Evolutionary conservation across 1,140 invertebrate species (phyloP), one percentile per base, ranked within the genome.

Genomic region (Coboldia fuscipes): DNA sequence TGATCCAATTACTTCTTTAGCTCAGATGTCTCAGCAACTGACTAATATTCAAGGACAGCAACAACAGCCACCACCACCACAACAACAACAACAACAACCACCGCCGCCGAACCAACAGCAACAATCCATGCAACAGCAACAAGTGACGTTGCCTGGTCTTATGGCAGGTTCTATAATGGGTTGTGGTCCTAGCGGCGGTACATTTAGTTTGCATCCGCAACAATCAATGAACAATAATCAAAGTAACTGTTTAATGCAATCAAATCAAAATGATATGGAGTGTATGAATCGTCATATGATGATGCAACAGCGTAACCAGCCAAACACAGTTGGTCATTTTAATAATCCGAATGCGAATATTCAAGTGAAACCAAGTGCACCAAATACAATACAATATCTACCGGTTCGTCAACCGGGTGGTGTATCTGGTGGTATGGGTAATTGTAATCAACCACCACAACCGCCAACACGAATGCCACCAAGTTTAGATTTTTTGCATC

Each of bases 351-450:
- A 79, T 27, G 75, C 81, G 2, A 88, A 82, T 53, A 76, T 88
- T 27, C 81, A 86, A 60, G 89, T 96, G 17, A 94, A 94, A 61
- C 79, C 89, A 2, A 92, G 80, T 58, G 89, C 89, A 2, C 90
- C 90, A 0, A 96, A 96, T 55, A 96, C 90, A 10, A 96, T 97
- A 47, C 90, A 96, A 60, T 97, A 97, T 64, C 70, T 96, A 49
- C 90, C 90, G 17, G 84, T 86, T 23, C 67, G 84, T 57, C 75
- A 82, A 9, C 82, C 83, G 46, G 65, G n/a, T n/a, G n/a, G n/a
- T n/a, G n/a, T n/a, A n/a, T n/a, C n/a, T n/a, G n/a, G n/a, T n/a
- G n/a, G n/a, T n/a, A 75, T 41, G 59, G 62, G 22, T 61, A 71
- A 22, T 62, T 70, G 41, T 61, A 66, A 26, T 55, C 63, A 41